phyloP scores from a whole-genome alignment of 35 echinoderm and acorn worm species.

The Stichopus chloronotus region DNA sequence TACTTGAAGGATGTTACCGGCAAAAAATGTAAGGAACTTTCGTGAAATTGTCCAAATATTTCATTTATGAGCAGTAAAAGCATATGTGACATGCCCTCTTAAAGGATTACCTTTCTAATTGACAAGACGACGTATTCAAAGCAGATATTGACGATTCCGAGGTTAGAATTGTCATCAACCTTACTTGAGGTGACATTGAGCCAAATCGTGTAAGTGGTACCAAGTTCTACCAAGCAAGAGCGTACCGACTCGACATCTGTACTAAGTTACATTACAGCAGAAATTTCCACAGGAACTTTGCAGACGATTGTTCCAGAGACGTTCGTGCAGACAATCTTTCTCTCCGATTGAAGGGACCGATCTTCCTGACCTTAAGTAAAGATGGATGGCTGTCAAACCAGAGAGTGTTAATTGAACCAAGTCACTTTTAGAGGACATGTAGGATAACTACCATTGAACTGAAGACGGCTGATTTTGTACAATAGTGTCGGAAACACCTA shows the following conservation, averaged over 20 bases:
- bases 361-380: neutral
- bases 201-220: neutral
- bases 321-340: neutral
- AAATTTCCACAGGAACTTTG: slow-evolving; percentile 19
- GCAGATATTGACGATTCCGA: slow-evolving; percentile 54
- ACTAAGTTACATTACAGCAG: slow-evolving; percentile 38
- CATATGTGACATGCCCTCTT: no score
- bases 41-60: no score
- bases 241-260: slow-evolving; percentile 48
- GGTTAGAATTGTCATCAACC: slow-evolving; percentile 21
- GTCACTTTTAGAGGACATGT: neutral
- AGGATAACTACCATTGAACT: neutral
- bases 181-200: neutral
- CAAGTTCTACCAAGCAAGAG: neutral
- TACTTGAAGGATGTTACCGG: no score
- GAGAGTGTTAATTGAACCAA: neutral
- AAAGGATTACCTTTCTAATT: no score
- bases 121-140: no score
- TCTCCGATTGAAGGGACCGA: slow-evolving; percentile 12
- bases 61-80: no score
- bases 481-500: neutral
- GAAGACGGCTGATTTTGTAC: neutral
- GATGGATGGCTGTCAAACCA: neutral
- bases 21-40: no score
- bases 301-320: slow-evolving; percentile 38